A percentile compares a stretch with the other conserved stretches of the same genome.
These are phyloP conservation scores for Passerculus sandwichensis DNA, from an alignment of 2,797 vertebrate genomes.

Conservation along the genomic window DNA sequence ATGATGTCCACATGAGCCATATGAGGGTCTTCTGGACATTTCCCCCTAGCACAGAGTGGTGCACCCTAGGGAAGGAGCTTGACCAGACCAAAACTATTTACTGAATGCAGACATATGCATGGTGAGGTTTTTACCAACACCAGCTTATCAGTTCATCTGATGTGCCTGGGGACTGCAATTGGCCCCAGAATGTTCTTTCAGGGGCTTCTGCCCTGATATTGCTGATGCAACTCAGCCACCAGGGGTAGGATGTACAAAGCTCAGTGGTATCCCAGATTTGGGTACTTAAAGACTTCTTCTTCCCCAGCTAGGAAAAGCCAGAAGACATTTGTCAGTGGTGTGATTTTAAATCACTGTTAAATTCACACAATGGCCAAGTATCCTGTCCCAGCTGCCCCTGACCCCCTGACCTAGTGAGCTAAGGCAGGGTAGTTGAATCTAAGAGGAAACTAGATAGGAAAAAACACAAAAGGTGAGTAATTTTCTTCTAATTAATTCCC, in stretches of 20 bases:
- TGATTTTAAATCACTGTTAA: not conserved
- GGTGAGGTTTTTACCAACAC: not conserved
- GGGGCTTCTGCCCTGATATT: not conserved
- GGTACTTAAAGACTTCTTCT: not conserved
- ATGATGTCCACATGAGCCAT: not conserved
- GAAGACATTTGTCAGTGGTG: not conserved
- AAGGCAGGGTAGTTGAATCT: not conserved
- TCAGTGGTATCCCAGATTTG: not conserved
- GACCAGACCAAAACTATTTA: not conserved
- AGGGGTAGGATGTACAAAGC: not conserved
- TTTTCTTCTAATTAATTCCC: conserved; percentile 42
- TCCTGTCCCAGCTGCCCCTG: not conserved
- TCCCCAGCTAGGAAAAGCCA: not conserved
- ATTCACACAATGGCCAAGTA: not conserved
- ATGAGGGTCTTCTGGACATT: not conserved
- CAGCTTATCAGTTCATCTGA: not conserved
- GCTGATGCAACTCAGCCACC: not conserved
- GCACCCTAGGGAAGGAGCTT: not conserved
- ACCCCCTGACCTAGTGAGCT: not conserved
- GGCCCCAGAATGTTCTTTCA: not conserved
- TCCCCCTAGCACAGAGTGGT: accelerated
- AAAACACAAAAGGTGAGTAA: not conserved
- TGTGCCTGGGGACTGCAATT: not conserved
- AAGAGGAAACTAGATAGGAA: not conserved
- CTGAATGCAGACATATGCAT: not conserved